phyloP scores from a whole-genome alignment of 2,888 invertebrate genomes.

The Pachydiplax longipennis region DNA sequence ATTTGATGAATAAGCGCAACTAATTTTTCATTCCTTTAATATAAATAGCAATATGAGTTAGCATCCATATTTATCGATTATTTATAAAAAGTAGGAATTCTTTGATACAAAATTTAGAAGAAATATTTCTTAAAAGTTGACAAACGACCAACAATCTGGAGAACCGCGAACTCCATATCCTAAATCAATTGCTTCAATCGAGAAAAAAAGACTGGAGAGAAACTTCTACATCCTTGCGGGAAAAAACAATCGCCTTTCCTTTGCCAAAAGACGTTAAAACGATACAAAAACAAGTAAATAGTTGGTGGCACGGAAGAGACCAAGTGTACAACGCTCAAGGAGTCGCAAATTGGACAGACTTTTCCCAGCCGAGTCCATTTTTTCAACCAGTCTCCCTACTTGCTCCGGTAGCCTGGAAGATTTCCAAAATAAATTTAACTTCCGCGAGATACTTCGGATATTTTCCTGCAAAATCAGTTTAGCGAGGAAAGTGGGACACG shows the following conservation, averaged over 20 bases:
- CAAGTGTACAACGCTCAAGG: neutral
- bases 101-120: neutral
- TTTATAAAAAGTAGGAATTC: neutral
- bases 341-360: slow-evolving; percentile 14
- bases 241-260: neutral
- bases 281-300: neutral
- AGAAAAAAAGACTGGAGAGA: neutral
- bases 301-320: neutral
- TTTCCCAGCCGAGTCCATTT: neutral
- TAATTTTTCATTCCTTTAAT: neutral
- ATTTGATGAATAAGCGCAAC: neutral
- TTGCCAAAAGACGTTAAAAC: slow-evolving; percentile 10
- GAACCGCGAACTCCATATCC: neutral
- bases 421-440: slow-evolving; percentile 24
- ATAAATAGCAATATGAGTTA: too few species aligned
- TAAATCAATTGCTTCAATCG: neutral
- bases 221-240: neutral
- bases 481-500: slow-evolving; percentile 33
- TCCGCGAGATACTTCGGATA: slow-evolving; percentile 20
- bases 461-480: slow-evolving; percentile 33
- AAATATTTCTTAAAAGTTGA: neutral
- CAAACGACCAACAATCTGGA: neutral
- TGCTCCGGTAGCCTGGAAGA: neutral
- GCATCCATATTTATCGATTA: too few species aligned
- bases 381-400: neutral